These are phyloP conservation scores for Hemistola chrysoprasaria DNA, from an alignment of 2,888 invertebrate species.

Conservation along the genomic window DNA sequence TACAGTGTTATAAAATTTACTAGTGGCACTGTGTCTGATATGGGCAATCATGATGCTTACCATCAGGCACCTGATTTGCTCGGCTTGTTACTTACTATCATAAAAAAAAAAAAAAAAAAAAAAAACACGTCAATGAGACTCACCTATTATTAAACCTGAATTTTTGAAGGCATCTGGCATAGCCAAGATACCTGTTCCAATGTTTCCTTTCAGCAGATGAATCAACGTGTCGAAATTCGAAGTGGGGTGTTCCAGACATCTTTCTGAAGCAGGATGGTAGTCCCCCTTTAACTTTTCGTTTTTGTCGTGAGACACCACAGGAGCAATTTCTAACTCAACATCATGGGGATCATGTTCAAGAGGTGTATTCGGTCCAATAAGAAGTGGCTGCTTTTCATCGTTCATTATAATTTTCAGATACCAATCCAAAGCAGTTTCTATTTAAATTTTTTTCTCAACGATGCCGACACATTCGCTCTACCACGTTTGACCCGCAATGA, in stretches of 20 bases:
- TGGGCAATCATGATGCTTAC: no score
- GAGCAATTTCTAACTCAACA: conserved; percentile 57
- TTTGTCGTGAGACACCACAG: conserved; percentile 50
- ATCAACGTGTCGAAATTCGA: conserved; percentile 90
- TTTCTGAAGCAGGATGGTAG: conserved; percentile 84
- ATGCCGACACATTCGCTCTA: conserved; percentile 31
- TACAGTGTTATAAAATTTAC: no score
- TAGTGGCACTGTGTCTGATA: no score
- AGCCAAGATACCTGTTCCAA: conserved; percentile 97
- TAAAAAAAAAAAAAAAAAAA: no score
- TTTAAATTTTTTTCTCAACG: conserved; percentile 7
- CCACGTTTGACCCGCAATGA: conserved; percentile 5
- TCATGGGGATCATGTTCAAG: conserved; percentile 60
- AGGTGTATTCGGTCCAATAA: conserved; percentile 68
- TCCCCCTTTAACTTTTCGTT: conserved; percentile 54
- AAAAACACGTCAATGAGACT: no score
- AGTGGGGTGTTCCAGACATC: conserved; percentile 89
- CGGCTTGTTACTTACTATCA: no score
- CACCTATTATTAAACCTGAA: conserved; percentile 92
- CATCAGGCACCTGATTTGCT: no score
- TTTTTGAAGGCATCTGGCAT: conserved; percentile 98
- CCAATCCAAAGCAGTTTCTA: conserved; percentile 3
- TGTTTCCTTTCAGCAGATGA: conserved; percentile 87
- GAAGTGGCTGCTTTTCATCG: conserved; percentile 87
- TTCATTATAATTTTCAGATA: conserved; percentile 71